Conservation (phyloP, 2,888 invertebrate genomes). For the Seira sanloemensis region DNA sequence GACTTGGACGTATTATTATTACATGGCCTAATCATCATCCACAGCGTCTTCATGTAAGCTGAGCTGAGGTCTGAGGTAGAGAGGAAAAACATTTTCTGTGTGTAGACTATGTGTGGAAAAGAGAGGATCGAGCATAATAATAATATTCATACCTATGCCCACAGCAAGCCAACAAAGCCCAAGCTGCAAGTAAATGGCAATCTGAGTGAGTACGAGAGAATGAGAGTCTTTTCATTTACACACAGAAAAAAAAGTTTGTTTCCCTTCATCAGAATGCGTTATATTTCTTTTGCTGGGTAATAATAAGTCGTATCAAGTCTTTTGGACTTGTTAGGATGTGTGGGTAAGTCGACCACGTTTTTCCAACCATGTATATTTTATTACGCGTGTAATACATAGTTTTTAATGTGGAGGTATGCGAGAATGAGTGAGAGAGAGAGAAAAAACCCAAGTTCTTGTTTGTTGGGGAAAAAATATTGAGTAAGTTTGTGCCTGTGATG, state of each 20-base stretch:
- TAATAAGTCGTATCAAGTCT: constrained; percentile 12
- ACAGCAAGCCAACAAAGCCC: neutral
- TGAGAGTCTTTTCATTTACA: constrained; percentile 16
- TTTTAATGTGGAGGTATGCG: constrained; percentile 7
- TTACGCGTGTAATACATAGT: constrained; percentile 17
- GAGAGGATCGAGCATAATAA: neutral
- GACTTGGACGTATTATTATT: constrained; percentile 34
- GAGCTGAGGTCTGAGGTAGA: too few relatives aligned
- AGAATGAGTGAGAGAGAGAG: neutral
- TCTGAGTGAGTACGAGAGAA: neutral
- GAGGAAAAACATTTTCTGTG: neutral
- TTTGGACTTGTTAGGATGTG: neutral
- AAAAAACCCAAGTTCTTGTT: neutral
- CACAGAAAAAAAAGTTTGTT: constrained; percentile 15
- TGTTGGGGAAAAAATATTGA: constrained; percentile 11
- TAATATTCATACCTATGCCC: neutral
- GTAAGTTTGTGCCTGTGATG: neutral
- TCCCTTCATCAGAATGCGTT: neutral
- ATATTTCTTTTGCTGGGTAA: neutral
- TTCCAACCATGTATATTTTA: constrained; percentile 13
- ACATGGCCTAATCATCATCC: constrained; percentile 46
- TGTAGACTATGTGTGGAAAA: neutral
- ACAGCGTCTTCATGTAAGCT: constrained; percentile 16
- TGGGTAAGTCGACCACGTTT: constrained; percentile 20
- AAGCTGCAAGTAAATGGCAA: neutral